Base-by-base conservation (phyloP, 1,140 invertebrate species). In the Drosophila ironensis region DNA sequence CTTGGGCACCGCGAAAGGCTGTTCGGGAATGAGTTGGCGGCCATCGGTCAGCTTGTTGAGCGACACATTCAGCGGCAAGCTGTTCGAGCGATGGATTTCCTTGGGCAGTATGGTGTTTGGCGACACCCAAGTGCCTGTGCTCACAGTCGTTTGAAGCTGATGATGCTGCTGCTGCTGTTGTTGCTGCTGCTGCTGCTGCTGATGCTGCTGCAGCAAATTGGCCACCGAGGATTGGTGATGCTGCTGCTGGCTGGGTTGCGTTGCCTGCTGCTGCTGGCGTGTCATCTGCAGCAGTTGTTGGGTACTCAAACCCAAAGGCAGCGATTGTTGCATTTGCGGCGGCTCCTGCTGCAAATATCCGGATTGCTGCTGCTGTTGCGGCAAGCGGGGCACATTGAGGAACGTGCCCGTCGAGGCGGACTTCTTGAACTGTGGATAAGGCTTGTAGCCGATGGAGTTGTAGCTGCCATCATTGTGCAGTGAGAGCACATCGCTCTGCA, bases 41-140 rank as follows among this genome's bases (percentile, higher is more conserved):
- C 57, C 70, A 19, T 76, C 67, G 12, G 76, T 59, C 0, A 89
- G 51, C 45, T 90, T 89, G 40, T 77, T 75, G 0, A 90, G 44
- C 9, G 89, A 72, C 1, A 92, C 90, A 54, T 92, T 92, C n/a
- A 93, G 75, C 2, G 92, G 92, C 61, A 93, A 60, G 75, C 92
- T 92, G 71, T 92, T 92, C 38, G 92, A 93, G 9, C 92, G 90
- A 82, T 90, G 92, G 77, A 92, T 92, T 64, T 93, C 92, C 35
- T 90, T 89, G 20, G 82, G 84, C 57, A 89, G 71, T 37, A 71
- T 48, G 45, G 63, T 84, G 47, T 60, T 88, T 37, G 80, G 80
- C 4, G 74, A 64, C 7, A 77, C 66, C 80, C 80, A 84, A n/a
- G 77, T 64, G 46, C 74, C 60, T 8, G 73, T 68, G 30, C 69